Evolutionary conservation across 2,888 invertebrate genomes (phyloP).

Genomic region (Drosophila seclusa): DNA sequence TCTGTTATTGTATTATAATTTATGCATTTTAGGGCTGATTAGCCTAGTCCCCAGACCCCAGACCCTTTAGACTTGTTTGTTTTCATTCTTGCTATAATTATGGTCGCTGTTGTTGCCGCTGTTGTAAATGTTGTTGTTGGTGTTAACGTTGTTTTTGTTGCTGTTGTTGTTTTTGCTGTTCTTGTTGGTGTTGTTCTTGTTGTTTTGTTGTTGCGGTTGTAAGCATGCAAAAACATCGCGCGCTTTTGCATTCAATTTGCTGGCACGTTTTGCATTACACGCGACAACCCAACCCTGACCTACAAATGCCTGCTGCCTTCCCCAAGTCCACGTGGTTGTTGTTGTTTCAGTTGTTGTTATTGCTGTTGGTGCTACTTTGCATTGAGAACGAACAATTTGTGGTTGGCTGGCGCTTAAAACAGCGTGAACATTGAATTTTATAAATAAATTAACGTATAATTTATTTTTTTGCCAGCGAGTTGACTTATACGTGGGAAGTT

Average conservation of each 20-base stretch:
- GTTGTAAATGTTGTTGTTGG: conserved; percentile 19
- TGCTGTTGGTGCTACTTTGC: conserved; percentile 45
- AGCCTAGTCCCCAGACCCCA: conserved; percentile 20
- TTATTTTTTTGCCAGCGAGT: conserved; percentile 27
- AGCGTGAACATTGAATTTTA: conserved; percentile 67
- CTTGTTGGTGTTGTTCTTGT: conserved; percentile 14
- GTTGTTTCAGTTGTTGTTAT: conserved; percentile 31
- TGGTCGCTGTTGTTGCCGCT: conserved; percentile 15
- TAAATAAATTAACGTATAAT: conserved; percentile 71
- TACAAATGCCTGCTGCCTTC: conserved; percentile 64
- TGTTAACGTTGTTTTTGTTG: conserved; percentile 16
- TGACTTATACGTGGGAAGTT: conserved; percentile 14
- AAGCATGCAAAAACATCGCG: conserved; percentile 43
- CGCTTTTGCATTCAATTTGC: conserved; percentile 73
- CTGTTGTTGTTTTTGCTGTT: not conserved
- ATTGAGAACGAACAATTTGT: conserved; percentile 64
- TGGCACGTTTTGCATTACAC: conserved; percentile 80
- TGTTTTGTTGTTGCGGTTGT: conserved; percentile 41
- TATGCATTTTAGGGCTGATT: conserved; percentile 53
- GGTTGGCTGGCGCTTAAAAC: conserved; percentile 51
- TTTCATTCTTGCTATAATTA: conserved; percentile 8
- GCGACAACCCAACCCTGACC: conserved; percentile 81
- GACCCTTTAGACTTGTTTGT: conserved; percentile 25
- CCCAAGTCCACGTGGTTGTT: conserved; percentile 26
- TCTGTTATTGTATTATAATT: conserved; percentile 50